Evolutionary conservation across 2,888 invertebrate species (phyloP), one percentile per base, ranked within the genome.

Genomic region (Zele albiditarsus): DNA sequence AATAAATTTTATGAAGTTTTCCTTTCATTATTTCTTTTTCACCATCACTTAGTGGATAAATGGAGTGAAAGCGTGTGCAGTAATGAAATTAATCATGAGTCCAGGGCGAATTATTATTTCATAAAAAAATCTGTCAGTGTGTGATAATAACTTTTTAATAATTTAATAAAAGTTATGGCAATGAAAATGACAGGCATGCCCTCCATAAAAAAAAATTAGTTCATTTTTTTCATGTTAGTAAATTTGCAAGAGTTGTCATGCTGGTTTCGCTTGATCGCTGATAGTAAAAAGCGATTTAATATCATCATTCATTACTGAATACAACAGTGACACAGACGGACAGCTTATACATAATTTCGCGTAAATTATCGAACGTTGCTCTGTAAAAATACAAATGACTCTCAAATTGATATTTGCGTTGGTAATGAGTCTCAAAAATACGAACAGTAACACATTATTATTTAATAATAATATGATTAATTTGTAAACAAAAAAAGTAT

Each of bases 321-420:
- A 60, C 66, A 63, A 71, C 58, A 71, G 10, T 53, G 4, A 46
- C 4, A 46, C n/a, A 46, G 3, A 46, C 3, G 20, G n/a, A 53
- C 23, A 20, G 58, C 49, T 58, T 42, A 70, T 70, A 42, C 67
- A 71, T 67, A 73, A 42, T 73, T 66, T 49, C 27, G 60, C 38
- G 65, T 42, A 16, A 16, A 63, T 53, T 71, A 63, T 49, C 25
- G 49, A 49, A 71, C 71, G 27, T 63, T 33, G 72, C 25, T 75
- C 46, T 78, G 74, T 65, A 76, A 78, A 76, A 76, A 75, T 76
- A 73, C 73, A 73, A 74, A 78, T 72, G 60, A 67, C 31, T 58
- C 71, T 76, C 71, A 71, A 72, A 69, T 62, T 62, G 20, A 71
- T 46, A 38, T 27, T 42, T 62, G 33, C 58, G 10, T n/a, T 53